phyloP scores from a whole-genome alignment of 2,888 invertebrate genomes.

The Selenia dentaria region DNA sequence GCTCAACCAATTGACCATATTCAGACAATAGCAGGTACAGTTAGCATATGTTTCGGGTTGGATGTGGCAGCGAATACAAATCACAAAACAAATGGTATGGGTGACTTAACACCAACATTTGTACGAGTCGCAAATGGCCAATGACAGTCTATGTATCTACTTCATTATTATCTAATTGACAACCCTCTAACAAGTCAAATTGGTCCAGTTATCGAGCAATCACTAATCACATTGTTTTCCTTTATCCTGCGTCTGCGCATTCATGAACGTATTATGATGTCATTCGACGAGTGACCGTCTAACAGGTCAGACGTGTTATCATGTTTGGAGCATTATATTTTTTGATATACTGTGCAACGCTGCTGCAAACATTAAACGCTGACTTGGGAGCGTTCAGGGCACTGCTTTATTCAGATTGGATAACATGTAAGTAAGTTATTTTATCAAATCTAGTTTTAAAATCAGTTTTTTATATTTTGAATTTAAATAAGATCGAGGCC shows the following conservation, averaged over 20 bases:
- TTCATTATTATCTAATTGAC: no score
- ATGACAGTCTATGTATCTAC: no score
- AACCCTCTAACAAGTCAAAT: conserved; percentile 13
- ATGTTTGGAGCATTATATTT: conserved; percentile 39
- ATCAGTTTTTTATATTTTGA: no score
- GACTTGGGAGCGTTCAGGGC: conserved; percentile 58
- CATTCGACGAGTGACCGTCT: conserved; percentile 47
- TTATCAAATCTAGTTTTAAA: neutral
- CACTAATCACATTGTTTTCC: conserved; percentile 23
- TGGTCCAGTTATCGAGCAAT: conserved; percentile 20
- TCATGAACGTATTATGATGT: conserved; percentile 10
- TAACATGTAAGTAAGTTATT: conserved; percentile 63
- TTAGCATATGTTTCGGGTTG: no score
- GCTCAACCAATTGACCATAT: no score
- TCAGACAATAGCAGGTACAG: no score
- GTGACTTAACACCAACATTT: no score
- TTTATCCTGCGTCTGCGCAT: neutral
- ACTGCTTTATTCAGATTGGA: conserved; percentile 64
- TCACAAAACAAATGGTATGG: no score
- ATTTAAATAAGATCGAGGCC: no score
- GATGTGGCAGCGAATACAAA: no score
- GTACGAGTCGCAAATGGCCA: no score
- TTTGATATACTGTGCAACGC: conserved; percentile 37
- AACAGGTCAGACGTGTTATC: conserved; percentile 39
- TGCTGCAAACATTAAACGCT: conserved; percentile 35